A percentile compares a stretch with the other conserved stretches of the same genome.
Evolutionary conservation across 2,888 invertebrate genomes (phyloP).

Genomic region (Amiota mariae): DNA sequence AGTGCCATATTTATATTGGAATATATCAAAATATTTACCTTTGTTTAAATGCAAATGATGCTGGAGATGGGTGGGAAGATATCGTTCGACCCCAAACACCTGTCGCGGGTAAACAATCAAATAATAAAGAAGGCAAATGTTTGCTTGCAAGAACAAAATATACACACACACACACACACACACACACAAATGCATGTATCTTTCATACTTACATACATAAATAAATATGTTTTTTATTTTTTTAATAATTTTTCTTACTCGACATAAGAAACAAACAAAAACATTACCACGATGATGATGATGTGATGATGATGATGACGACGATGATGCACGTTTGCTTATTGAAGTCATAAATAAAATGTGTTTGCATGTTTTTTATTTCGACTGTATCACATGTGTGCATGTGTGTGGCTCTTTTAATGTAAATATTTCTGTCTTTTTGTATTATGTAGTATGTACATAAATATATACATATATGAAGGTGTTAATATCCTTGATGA

Average conservation of each 20-base stretch:
- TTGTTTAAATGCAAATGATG: too few species aligned
- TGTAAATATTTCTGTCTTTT: neutral
- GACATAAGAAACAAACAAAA: slow-evolving; percentile 28
- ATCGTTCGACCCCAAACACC: slow-evolving; percentile 51
- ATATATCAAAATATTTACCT: too few species aligned
- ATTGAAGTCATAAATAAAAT: slow-evolving; percentile 66
- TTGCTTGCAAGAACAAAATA: neutral
- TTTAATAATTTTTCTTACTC: slow-evolving; percentile 30
- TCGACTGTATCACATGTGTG: slow-evolving; percentile 44
- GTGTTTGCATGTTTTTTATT: slow-evolving; percentile 43
- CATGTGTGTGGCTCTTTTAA: slow-evolving; percentile 19
- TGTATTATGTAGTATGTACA: too few species aligned
- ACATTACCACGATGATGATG: slow-evolving; percentile 20
- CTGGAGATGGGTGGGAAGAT: too few species aligned
- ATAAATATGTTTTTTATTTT: neutral
- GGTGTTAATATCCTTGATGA: slow-evolving; percentile 5
- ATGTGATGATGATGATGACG: neutral
- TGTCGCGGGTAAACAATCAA: slow-evolving; percentile 61
- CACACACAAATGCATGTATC: too few species aligned
- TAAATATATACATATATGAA: neutral
- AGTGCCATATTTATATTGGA: too few species aligned
- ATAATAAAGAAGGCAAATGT: slow-evolving; percentile 55
- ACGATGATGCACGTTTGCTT: slow-evolving; percentile 36
- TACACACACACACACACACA: too few species aligned
- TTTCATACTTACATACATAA: too few species aligned